A percentile compares a stretch with the other conserved stretches of the same genome.
phyloP scores from a whole-genome alignment of 2,888 invertebrate genomes.

The Heliconius aoede region DNA sequence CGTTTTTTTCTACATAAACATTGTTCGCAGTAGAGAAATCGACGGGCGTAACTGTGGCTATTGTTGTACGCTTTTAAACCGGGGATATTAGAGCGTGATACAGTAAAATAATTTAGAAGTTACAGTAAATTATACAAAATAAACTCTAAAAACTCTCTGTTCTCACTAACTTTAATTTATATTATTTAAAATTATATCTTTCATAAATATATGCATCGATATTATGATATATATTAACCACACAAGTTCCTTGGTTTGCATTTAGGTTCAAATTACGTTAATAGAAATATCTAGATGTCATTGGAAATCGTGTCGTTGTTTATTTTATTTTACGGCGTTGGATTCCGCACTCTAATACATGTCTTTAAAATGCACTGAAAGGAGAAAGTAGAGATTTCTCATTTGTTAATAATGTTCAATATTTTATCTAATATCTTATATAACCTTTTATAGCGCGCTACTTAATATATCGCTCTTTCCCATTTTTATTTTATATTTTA shows the following conservation, averaged over 20 bases:
- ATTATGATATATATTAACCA: neutral
- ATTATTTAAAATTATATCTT: neutral
- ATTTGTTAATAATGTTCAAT: neutral
- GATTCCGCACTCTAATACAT: neutral
- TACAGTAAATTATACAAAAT: slow-evolving; percentile 49
- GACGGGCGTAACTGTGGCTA: slow-evolving; percentile 79
- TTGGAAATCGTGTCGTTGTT: neutral
- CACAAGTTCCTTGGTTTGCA: neutral
- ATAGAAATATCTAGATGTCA: neutral
- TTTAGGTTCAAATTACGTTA: neutral
- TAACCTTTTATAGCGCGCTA: neutral
- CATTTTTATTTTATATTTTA: neutral
- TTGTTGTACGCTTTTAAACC: slow-evolving; percentile 77
- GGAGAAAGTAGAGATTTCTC: neutral
- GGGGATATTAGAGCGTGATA: slow-evolving; percentile 81
- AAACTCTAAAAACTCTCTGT: slow-evolving; percentile 8
- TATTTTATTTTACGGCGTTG: neutral
- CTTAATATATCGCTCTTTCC: neutral
- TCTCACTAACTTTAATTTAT: neutral
- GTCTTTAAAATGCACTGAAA: neutral
- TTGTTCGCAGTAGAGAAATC: slow-evolving; percentile 82
- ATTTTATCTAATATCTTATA: neutral
- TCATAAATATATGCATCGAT: neutral
- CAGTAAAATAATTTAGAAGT: slow-evolving; percentile 68
- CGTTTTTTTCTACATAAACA: slow-evolving; percentile 80